Conservation (phyloP, 2,113 vertebrate species). For the Globicephala melas region DNA sequence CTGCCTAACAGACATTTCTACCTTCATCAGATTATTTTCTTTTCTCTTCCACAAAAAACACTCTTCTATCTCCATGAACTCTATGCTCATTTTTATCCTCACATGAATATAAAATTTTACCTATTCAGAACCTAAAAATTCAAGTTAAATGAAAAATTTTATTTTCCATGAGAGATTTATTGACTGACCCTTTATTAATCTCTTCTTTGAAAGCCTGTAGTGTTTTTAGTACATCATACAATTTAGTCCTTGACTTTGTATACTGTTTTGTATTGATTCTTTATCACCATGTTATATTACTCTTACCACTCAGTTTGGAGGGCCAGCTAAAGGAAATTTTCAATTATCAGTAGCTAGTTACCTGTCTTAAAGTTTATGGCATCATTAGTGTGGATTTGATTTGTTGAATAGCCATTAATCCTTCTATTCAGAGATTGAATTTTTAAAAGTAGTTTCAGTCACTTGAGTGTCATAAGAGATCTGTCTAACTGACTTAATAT, state of each 20-base stretch:
- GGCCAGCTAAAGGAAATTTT: background rate
- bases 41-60: background rate
- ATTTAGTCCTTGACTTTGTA: background rate
- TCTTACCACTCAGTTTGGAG: background rate
- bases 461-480: background rate
- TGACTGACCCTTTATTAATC: background rate
- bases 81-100: background rate
- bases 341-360: background rate
- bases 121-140: background rate
- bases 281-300: background rate
- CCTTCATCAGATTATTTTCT: background rate
- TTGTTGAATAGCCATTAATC: background rate
- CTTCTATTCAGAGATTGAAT: background rate
- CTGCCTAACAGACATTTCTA: background rate
- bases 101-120: constrained; percentile 70
- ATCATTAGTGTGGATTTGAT: background rate
- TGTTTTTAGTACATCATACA: background rate
- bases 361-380: background rate
- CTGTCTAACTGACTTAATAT: background rate
- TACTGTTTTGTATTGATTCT: background rate
- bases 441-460: background rate
- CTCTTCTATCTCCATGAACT: background rate
- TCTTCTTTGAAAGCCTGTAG: background rate
- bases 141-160: background rate
- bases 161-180: background rate